Evolutionary conservation across 2,797 vertebrate species (phyloP).

Genomic region (Myotis findleyi): DNA sequence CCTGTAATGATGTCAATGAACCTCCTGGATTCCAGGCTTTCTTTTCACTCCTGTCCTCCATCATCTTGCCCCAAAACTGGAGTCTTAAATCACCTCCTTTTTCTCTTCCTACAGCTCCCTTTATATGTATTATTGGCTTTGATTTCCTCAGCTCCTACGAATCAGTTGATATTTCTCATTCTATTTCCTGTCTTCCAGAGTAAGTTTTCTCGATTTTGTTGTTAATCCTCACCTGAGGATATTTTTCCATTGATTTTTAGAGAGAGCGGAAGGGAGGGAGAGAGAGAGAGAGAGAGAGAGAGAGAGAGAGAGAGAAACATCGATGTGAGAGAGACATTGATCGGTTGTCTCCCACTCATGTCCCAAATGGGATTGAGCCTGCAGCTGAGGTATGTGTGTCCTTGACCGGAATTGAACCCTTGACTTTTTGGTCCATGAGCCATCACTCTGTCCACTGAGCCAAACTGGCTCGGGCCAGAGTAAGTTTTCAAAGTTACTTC

Average conservation of each 20-base stretch:
- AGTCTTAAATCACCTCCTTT: neutral
- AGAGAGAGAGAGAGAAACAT: too few species aligned
- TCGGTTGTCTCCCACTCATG: too few species aligned
- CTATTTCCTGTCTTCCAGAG: neutral
- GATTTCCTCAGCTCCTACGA: neutral
- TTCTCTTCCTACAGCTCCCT: neutral
- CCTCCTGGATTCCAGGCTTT: neutral
- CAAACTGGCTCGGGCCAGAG: neutral
- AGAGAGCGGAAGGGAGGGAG: too few species aligned
- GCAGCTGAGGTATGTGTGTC: too few species aligned
- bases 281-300: too few species aligned
- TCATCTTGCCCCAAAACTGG: neutral
- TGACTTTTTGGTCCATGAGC: too few species aligned
- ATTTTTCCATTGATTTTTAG: too few species aligned
- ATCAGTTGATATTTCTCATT: neutral
- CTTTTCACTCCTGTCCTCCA: neutral
- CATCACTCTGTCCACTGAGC: too few species aligned
- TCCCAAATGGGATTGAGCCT: too few species aligned
- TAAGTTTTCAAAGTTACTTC: constrained; percentile 7
- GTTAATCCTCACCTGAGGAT: too few species aligned
- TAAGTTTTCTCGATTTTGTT: neutral
- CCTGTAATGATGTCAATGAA: neutral
- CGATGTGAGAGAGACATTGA: too few species aligned
- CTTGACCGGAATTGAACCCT: too few species aligned
- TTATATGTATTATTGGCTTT: neutral